Conservation (phyloP, 2,888 invertebrate species). For the Bruchidius siliquastri region DNA sequence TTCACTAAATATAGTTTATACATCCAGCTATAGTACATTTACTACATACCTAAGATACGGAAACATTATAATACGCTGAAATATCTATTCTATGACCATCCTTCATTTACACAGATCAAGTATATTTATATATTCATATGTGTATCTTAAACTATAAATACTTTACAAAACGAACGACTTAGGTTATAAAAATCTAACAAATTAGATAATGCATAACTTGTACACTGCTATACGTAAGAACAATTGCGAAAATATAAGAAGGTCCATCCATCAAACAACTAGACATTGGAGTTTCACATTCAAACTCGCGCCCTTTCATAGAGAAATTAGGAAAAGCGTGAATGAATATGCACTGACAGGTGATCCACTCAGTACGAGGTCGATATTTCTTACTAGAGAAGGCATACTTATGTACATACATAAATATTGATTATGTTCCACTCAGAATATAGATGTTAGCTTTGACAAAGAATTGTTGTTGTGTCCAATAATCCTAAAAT, state of each 20-base stretch:
- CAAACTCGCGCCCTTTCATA: no score
- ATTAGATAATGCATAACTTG: background rate
- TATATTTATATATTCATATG: background rate
- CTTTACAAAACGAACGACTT: constrained; percentile 29
- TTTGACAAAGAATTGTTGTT: no score
- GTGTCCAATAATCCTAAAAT: no score
- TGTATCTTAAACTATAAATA: constrained; percentile 28
- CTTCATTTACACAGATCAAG: background rate
- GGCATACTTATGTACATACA: no score
- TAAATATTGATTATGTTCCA: no score
- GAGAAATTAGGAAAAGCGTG: no score
- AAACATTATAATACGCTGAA: background rate
- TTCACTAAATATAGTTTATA: constrained; percentile 26
- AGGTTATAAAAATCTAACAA: constrained; percentile 8
- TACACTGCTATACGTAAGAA: background rate
- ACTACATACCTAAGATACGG: constrained; percentile 12
- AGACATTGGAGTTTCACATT: background rate
- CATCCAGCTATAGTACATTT: constrained; percentile 22
- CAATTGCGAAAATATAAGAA: background rate
- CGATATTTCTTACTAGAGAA: no score
- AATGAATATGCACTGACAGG: no score
- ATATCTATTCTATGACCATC: background rate
- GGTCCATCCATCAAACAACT: background rate
- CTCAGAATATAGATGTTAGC: no score
- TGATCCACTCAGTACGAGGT: no score